These are phyloP conservation scores for Hippopotamyrus pictus DNA, from an alignment of 2,797 vertebrate genomes.

Conservation along the genomic window DNA sequence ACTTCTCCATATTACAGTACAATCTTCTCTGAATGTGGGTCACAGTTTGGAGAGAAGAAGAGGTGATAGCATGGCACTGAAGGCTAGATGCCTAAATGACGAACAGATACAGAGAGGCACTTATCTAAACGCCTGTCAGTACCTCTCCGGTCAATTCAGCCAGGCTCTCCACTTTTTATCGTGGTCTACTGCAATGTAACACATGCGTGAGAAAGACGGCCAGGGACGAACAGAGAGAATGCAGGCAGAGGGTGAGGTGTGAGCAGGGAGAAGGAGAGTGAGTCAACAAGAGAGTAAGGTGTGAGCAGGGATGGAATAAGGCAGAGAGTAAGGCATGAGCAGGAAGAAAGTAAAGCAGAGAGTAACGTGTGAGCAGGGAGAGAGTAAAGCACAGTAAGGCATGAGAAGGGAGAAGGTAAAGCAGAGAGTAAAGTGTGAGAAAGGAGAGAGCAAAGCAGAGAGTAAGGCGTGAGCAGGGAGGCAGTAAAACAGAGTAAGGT, in stretches of 20 bases:
- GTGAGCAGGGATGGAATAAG: not conserved
- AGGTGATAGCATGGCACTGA: not conserved
- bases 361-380: not conserved
- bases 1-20: conserved; percentile 28
- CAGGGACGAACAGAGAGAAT: not conserved
- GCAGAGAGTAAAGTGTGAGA: not conserved
- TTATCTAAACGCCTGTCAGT: not conserved
- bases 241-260: not conserved
- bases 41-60: conserved; percentile 18
- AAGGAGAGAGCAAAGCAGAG: not conserved
- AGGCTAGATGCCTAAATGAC: not conserved
- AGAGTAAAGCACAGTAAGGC: not conserved
- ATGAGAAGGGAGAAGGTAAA: not conserved
- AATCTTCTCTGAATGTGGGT: conserved; percentile 33
- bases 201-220: not conserved
- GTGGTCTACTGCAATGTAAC: not conserved
- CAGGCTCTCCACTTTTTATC: not conserved
- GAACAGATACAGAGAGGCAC: not conserved
- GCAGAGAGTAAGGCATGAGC: not conserved
- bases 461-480: not conserved
- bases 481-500: not conserved
- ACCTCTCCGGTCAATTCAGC: not conserved
- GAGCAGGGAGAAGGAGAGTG: not conserved
- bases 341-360: not conserved
- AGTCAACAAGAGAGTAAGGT: not conserved